phyloP scores from a whole-genome alignment of 35 echinoderm and acorn worm species.

The Eucidaris tribuloides region DNA sequence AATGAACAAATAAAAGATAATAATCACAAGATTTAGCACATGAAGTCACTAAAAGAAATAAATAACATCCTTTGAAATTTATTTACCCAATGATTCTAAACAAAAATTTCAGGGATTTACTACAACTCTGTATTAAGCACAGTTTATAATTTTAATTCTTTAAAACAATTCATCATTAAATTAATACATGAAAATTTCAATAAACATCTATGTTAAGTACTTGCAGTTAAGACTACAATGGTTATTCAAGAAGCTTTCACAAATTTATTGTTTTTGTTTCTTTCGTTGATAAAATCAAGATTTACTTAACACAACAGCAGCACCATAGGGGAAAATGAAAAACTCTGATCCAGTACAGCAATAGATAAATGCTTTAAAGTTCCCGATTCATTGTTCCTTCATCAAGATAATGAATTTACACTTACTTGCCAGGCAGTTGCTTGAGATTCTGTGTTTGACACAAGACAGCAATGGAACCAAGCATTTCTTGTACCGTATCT shows the following conservation, averaged over 20 bases:
- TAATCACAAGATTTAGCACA: background rate
- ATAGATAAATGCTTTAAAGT: too few relatives aligned
- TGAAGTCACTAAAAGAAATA: background rate
- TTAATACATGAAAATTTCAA: too few relatives aligned
- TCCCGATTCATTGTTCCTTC: background rate
- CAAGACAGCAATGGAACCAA: slow-evolving; percentile 73
- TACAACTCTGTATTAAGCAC: background rate
- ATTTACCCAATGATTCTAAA: background rate
- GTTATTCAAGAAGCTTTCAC: too few relatives aligned
- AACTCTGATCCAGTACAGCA: too few relatives aligned
- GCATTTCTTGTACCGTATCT: slow-evolving; percentile 29
- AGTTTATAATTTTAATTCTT: too few relatives aligned
- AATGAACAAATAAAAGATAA: background rate
- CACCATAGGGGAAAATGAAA: too few relatives aligned
- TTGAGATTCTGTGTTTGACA: slow-evolving; percentile 76
- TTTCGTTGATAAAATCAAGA: too few relatives aligned
- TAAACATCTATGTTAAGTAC: too few relatives aligned
- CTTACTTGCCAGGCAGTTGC: slow-evolving; percentile 68
- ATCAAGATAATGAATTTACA: background rate
- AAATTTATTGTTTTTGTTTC: too few relatives aligned
- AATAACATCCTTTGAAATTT: background rate
- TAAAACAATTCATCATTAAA: too few relatives aligned
- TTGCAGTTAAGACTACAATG: too few relatives aligned
- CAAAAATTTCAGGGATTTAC: background rate
- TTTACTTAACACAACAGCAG: too few relatives aligned